A percentile compares a stretch with the other conserved stretches of the same genome.
phyloP scores from a whole-genome alignment of 2,888 invertebrate genomes.

The Myopa testacea region DNA sequence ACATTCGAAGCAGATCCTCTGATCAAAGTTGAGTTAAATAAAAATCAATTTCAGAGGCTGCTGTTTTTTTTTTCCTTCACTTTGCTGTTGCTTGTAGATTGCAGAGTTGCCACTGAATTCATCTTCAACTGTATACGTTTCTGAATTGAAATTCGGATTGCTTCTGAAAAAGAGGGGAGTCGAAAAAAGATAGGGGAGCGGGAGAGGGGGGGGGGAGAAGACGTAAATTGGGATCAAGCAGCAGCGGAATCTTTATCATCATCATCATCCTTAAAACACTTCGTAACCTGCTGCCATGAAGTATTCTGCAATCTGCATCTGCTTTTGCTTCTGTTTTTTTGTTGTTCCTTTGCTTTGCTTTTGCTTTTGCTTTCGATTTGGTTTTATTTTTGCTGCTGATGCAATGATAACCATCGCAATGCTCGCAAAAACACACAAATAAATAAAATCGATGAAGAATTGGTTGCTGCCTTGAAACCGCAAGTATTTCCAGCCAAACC shows the following conservation, averaged over 20 bases:
- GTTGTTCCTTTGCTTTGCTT: background rate
- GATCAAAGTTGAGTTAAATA: conserved; percentile 31
- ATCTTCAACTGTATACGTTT: too few species aligned
- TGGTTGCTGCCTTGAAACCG: too few species aligned
- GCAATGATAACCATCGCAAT: background rate
- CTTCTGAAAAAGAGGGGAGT: background rate
- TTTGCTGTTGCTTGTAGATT: background rate
- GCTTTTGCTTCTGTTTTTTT: background rate
- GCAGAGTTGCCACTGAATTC: background rate
- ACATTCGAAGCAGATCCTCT: conserved; percentile 15
- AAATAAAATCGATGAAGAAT: background rate
- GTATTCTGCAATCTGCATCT: too few species aligned
- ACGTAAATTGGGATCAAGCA: too few species aligned
- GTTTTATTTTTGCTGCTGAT: too few species aligned
- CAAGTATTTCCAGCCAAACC: too few species aligned
- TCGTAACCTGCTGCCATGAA: too few species aligned
- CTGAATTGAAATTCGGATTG: conserved; percentile 9
- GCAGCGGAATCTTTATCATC: too few species aligned
- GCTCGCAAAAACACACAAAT: background rate
- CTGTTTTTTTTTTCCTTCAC: background rate
- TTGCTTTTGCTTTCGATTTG: background rate
- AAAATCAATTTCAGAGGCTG: conserved; percentile 35
- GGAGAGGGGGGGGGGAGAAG: too few species aligned
- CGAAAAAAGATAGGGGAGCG: too few species aligned
- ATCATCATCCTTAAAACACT: too few species aligned